phyloP scores from a whole-genome alignment of 2,113 vertebrate species.

The Lathamus discolor region DNA sequence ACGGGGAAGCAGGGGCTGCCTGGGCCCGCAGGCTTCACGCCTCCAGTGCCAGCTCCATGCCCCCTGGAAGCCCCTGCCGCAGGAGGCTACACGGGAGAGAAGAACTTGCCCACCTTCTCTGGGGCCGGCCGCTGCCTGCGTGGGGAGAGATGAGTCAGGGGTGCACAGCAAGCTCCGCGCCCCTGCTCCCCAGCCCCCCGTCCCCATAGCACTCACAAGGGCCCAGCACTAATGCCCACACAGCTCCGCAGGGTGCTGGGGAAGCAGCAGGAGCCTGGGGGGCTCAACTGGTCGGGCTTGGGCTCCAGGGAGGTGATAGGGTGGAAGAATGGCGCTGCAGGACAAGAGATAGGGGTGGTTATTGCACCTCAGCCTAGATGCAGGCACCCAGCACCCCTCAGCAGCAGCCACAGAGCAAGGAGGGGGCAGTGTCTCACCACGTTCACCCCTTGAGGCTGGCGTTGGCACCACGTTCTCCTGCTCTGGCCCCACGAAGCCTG shows the following conservation, averaged over 20 bases:
- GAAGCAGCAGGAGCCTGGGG: constrained; percentile 44
- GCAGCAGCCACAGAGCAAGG: neutral
- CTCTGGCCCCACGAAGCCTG: constrained; percentile 27
- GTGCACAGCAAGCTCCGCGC: rapidly evolving
- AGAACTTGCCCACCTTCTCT: constrained; percentile 31
- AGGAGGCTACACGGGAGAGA: constrained; percentile 11
- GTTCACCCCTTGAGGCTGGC: rapidly evolving
- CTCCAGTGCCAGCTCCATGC: neutral
- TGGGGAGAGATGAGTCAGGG: constrained; percentile 32
- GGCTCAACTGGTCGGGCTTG: constrained; percentile 34
- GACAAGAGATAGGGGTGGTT: neutral
- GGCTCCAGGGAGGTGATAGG: constrained; percentile 73
- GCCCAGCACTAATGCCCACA: neutral
- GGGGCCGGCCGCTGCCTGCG: neutral
- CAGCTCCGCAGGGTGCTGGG: constrained; percentile 58
- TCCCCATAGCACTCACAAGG: constrained; percentile 63
- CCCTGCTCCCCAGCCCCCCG: neutral
- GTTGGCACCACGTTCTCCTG: neutral
- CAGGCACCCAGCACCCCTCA: neutral
- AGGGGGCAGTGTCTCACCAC: neutral
- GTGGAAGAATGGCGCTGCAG: constrained; percentile 63
- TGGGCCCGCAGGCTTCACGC: rapidly evolving
- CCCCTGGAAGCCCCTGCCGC: neutral
- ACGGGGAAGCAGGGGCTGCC: neutral
- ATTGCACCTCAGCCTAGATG: rapidly evolving